Evolutionary conservation across 1,140 invertebrate genomes (phyloP).

Genomic region (Drosophila burlai): DNA sequence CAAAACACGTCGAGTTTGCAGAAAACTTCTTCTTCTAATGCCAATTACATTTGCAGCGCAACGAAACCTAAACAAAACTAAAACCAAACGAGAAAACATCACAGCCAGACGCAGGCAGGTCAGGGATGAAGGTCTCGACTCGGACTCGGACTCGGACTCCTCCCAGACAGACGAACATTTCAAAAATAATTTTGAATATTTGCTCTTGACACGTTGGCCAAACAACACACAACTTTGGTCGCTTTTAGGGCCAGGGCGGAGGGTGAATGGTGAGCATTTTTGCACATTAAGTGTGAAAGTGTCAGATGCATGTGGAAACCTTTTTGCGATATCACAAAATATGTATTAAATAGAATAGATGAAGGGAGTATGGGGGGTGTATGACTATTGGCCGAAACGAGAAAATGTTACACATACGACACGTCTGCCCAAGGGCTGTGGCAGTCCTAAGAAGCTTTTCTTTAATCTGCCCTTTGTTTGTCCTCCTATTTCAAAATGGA

Average conservation of each 20-base stretch:
- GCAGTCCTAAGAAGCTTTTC: slow-evolving; percentile 48
- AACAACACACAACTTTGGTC: slow-evolving; percentile 29
- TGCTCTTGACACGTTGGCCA: slow-evolving; percentile 81
- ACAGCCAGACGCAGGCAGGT: slow-evolving; percentile 19
- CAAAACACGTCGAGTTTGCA: slow-evolving; percentile 75
- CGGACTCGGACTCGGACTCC: slow-evolving; percentile 6
- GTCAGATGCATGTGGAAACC: slow-evolving; percentile 76
- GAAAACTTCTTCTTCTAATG: slow-evolving; percentile 75
- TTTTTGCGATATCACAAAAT: slow-evolving; percentile 51
- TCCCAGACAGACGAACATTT: slow-evolving; percentile 68
- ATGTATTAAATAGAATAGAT: slow-evolving; percentile 56
- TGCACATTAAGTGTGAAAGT: slow-evolving; percentile 80
- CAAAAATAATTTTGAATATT: slow-evolving; percentile 83
- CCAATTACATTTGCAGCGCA: slow-evolving; percentile 80
- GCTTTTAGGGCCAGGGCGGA: neutral
- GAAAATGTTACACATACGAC: slow-evolving; percentile 71
- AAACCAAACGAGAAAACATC: slow-evolving; percentile 24
- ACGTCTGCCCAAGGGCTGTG: slow-evolving; percentile 45
- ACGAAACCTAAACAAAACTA: slow-evolving; percentile 77
- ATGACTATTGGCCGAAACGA: slow-evolving; percentile 13
- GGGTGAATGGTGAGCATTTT: slow-evolving; percentile 23
- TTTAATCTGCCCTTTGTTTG: slow-evolving; percentile 57
- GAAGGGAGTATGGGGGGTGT: neutral
- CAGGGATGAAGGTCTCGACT: slow-evolving; percentile 24
- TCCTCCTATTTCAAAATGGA: slow-evolving; percentile 24